Percentiles rank a stretch among this genome's conserved stretches.
phyloP scores from a whole-genome alignment of 2,888 invertebrate genomes.

The Gasteruption jaculator region DNA sequence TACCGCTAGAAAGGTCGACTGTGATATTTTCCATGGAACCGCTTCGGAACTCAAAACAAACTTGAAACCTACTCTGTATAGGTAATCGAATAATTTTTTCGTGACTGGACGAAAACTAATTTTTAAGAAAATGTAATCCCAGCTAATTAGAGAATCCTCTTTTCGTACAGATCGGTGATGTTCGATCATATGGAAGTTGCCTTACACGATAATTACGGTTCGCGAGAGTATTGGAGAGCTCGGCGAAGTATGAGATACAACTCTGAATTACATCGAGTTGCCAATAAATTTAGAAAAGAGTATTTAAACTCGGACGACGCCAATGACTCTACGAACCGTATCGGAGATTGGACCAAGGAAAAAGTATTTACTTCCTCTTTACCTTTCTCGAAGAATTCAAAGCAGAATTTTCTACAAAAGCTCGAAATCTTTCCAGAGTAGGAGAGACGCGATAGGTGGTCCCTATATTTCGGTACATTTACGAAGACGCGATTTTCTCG shows the following conservation, averaged over 20 bases:
- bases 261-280: slow-evolving; percentile 61
- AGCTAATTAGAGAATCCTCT: slow-evolving; percentile 4
- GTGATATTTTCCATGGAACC: slow-evolving; percentile 81
- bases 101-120: too few species aligned
- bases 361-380: slow-evolving; percentile 52
- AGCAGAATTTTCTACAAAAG: too few species aligned
- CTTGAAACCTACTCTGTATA: slow-evolving; percentile 53
- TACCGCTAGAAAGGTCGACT: slow-evolving; percentile 62
- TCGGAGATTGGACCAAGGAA: slow-evolving; percentile 61
- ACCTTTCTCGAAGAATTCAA: too few species aligned
- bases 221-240: slow-evolving; percentile 77
- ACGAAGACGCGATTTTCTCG: slow-evolving; percentile 82
- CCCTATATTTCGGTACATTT: slow-evolving; percentile 83
- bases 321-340: slow-evolving; percentile 58
- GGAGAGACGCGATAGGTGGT: slow-evolving; percentile 58
- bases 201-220: slow-evolving; percentile 84
- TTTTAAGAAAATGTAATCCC: background rate
- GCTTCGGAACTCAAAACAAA: slow-evolving; percentile 63
- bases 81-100: slow-evolving; percentile 41
- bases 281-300: slow-evolving; percentile 62
- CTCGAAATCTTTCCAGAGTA: slow-evolving; percentile 41
- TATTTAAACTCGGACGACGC: slow-evolving; percentile 63
- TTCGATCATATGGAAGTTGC: slow-evolving; percentile 81
- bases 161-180: slow-evolving; percentile 57
- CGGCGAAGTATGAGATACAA: slow-evolving; percentile 90